Evolutionary conservation across 1,140 invertebrate genomes (phyloP), one percentile per base, ranked within the genome.

Genomic region (Cyclargus thomasi): DNA sequence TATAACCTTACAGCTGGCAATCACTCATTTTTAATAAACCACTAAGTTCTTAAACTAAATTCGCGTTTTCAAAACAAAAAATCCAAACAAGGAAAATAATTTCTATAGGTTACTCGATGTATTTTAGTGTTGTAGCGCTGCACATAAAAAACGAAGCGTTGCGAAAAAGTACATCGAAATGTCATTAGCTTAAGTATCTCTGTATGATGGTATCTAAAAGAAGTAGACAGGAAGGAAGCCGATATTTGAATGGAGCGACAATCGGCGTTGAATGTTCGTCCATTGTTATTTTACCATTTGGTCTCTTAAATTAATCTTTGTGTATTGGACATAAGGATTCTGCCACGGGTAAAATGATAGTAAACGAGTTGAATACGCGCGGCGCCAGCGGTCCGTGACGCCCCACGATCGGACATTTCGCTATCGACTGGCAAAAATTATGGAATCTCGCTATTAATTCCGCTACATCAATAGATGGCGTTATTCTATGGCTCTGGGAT

Each of bases 121-220:
- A 47, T 16, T 47, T 47, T 14, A 14, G 14, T 16, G 5, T 14
- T 47, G 39, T 47, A 47, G 39, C 11, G 39, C 11, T 16, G 29
- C 29, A 29, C 39, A 47, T 47, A 47, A 47, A 47, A 14, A 47
- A 59, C 55, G 20, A 59, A 10, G 18, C 29, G 21, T 68, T 36
- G 20, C 23, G 14, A 65, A 64, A 70, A 36, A 65, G 55, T 69
- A 73, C 68, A 70, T 70, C 59, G 68, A 73, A 73, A 70, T 59
- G 20, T 68, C 57, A 73, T 73, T 73, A 73, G 18, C 39, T 67
- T 70, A 70, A 72, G 71, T 72, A 72, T 68, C 63, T 67, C 63
- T 69, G 64, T 72, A 22, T 47, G 71, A 72, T 72, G 47, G 67
- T 67, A 72, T 72, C 68, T 72, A 39, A 35, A 59, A 67, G 68